These are phyloP conservation scores for Lonchura striata DNA, from an alignment of 2,113 vertebrate species.

Conservation along the genomic window DNA sequence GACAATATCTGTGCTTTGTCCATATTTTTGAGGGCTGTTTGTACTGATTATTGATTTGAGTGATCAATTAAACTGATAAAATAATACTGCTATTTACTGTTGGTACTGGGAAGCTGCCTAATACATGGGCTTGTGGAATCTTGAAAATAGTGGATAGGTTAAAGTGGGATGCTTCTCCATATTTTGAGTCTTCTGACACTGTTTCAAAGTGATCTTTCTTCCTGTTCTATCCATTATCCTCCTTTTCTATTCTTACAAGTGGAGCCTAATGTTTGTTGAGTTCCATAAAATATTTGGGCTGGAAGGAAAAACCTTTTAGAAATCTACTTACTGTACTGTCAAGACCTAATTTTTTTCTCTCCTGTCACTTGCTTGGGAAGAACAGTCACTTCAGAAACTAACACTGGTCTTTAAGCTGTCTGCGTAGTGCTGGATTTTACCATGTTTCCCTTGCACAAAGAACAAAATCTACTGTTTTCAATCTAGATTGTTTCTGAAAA, in stretches of 20 bases:
- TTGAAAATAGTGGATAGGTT: not conserved
- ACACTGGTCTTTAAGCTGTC: not conserved
- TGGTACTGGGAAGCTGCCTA: not conserved
- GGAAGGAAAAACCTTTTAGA: slow-evolving; percentile 33
- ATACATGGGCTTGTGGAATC: not conserved
- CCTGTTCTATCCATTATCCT: slow-evolving; percentile 5
- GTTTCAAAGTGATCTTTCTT: slow-evolving; percentile 8
- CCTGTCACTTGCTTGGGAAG: not conserved
- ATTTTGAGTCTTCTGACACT: slow-evolving; percentile 14
- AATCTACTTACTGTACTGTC: slow-evolving; percentile 15
- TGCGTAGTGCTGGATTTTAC: slow-evolving; percentile 11
- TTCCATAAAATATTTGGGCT: slow-evolving; percentile 42
- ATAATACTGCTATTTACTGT: not conserved
- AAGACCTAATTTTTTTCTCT: slow-evolving; percentile 20
- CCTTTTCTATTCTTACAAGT: slow-evolving; percentile 14
- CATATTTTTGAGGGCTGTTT: not conserved
- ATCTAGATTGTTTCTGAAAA: slow-evolving; percentile 5
- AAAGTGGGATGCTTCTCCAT: not conserved
- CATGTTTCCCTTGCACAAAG: not conserved
- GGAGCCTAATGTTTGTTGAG: not conserved
- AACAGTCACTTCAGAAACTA: slow-evolving; percentile 24
- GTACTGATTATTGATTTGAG: not conserved
- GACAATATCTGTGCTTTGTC: not conserved
- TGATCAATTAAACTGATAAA: not conserved
- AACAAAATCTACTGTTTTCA: slow-evolving; percentile 11